These are phyloP conservation scores for Euglossa dilemma DNA, from an alignment of 1,140 invertebrate genomes.

Conservation along the genomic window DNA sequence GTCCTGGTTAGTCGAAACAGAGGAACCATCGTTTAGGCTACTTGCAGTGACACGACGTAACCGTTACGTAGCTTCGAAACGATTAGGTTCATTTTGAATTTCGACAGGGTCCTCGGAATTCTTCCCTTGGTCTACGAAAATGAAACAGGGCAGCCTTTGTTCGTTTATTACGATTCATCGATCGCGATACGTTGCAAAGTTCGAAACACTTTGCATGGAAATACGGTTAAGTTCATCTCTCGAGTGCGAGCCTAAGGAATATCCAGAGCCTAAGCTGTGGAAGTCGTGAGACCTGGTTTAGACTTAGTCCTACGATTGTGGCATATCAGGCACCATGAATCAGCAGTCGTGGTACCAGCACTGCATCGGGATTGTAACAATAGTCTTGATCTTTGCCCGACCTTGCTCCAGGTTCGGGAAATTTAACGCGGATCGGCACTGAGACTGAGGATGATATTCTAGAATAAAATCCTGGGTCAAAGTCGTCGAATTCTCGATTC, in stretches of 20 bases:
- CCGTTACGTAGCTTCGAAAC: constrained; percentile 26
- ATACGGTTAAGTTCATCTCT: too few relatives aligned
- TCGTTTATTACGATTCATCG: not conserved
- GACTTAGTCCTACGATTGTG: not conserved
- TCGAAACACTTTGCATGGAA: too few relatives aligned
- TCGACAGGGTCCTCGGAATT: constrained; percentile 36
- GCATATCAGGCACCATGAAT: not conserved
- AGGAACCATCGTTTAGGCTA: constrained; percentile 45
- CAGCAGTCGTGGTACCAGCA: not conserved
- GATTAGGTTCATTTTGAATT: constrained; percentile 48
- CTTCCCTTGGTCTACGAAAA: constrained; percentile 23
- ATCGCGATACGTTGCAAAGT: too few relatives aligned
- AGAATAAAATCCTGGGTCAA: not conserved
- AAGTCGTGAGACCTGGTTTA: not conserved
- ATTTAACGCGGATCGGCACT: too few relatives aligned
- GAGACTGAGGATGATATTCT: not conserved
- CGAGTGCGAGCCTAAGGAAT: not conserved
- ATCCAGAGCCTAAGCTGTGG: too few relatives aligned
- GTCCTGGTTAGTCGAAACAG: not conserved
- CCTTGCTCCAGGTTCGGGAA: too few relatives aligned
- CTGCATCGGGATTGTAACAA: too few relatives aligned
- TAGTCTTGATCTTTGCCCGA: too few relatives aligned
- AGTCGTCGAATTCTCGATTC: too few relatives aligned
- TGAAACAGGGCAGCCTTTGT: not conserved
- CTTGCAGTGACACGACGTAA: constrained; percentile 61